Evolutionary conservation across 2,113 vertebrate genomes (phyloP).

Genomic region (Amia ocellicauda): DNA sequence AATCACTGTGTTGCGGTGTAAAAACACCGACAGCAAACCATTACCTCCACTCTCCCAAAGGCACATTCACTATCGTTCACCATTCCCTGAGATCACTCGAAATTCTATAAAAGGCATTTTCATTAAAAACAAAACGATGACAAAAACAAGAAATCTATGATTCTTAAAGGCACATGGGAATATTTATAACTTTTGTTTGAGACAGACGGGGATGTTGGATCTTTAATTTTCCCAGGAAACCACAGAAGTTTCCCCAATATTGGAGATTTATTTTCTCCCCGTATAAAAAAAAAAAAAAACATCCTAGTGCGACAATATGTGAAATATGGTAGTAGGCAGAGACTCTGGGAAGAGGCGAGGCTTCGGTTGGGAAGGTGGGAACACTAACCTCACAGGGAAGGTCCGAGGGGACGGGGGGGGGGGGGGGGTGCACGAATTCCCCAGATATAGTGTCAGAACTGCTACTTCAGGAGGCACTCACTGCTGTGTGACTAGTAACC

Average conservation of each 20-base stretch:
- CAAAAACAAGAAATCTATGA: conserved; percentile 23
- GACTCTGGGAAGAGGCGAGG: background rate
- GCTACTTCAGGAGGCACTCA: no score
- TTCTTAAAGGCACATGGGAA: conserved; percentile 36
- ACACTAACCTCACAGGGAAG: no score
- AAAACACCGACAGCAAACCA: background rate
- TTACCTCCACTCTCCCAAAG: conserved; percentile 3
- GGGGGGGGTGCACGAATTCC: no score
- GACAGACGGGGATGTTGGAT: background rate
- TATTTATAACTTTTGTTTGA: conserved; percentile 1
- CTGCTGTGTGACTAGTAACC: no score
- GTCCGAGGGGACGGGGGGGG: no score
- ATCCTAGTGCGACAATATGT: background rate
- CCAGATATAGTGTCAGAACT: no score
- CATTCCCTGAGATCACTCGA: conserved; percentile 67
- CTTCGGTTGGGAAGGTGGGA: no score
- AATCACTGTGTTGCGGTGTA: no score
- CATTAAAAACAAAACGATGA: conserved; percentile 23
- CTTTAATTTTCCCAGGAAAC: no score
- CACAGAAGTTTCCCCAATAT: no score
- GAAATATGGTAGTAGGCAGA: background rate
- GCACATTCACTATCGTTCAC: conserved; percentile 24
- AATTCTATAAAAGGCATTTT: conserved; percentile 47
- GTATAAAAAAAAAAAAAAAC: background rate
- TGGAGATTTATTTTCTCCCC: no score